These are phyloP conservation scores for Epinotia bilunana DNA, from an alignment of 2,888 invertebrate genomes.

Conservation along the genomic window DNA sequence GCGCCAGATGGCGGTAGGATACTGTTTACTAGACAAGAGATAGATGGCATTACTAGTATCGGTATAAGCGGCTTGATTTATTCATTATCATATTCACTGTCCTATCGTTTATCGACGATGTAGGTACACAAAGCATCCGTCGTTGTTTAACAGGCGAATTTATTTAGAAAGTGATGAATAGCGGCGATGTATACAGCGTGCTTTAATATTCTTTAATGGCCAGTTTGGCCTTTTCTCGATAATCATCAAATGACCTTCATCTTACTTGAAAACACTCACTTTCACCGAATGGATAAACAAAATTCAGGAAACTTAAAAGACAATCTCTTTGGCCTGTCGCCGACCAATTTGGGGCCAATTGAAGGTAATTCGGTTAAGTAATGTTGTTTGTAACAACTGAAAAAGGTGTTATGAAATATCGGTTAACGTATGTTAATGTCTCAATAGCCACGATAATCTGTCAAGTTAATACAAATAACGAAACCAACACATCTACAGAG, in stretches of 20 bases:
- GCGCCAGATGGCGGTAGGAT: conserved; percentile 51
- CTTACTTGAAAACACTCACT: conserved; percentile 61
- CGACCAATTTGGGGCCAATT: conserved; percentile 60
- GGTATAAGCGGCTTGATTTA: neutral
- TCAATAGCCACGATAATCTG: conserved; percentile 15
- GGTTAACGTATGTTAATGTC: conserved; percentile 15
- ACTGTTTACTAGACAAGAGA: conserved; percentile 26
- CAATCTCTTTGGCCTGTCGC: conserved; percentile 70
- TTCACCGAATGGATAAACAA: conserved; percentile 73
- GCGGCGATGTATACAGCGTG: neutral
- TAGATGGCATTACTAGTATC: conserved; percentile 62
- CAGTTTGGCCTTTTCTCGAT: conserved; percentile 57
- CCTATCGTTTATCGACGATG: neutral
- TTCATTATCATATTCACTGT: neutral
- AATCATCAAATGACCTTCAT: conserved; percentile 61
- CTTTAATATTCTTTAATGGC: conserved; percentile 44
- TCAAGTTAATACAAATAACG: neutral
- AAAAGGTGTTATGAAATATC: conserved; percentile 17
- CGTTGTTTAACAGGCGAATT: neutral
- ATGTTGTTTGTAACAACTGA: conserved; percentile 48
- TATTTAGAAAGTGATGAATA: conserved; percentile 6
- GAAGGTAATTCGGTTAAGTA: conserved; percentile 68
- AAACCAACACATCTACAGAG: conserved; percentile 7
- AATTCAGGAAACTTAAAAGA: conserved; percentile 70
- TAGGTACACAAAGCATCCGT: conserved; percentile 2